phyloP scores from a whole-genome alignment of 2,888 invertebrate species.

The Diogma glabrata region DNA sequence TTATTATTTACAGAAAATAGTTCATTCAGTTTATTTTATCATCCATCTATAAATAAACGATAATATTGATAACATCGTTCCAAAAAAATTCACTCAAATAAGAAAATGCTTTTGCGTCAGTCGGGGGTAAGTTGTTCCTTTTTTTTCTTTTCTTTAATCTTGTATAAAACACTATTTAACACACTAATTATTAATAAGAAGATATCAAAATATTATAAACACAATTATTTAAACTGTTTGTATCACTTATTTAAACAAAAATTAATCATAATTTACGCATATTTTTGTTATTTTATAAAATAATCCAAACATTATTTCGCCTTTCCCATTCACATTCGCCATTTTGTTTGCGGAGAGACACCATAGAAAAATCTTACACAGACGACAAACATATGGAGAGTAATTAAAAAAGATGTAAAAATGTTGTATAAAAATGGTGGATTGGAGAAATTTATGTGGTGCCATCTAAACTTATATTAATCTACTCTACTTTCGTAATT shows the following conservation, averaged over 20 bases:
- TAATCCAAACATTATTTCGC: conserved; percentile 38
- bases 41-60: too few species aligned
- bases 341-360: conserved; percentile 42
- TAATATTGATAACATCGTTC: conserved; percentile 6
- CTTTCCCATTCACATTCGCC: conserved; percentile 55
- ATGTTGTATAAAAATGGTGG: too few species aligned
- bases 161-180: background rate
- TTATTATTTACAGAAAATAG: too few species aligned
- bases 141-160: conserved; percentile 8
- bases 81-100: conserved; percentile 8
- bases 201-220: background rate
- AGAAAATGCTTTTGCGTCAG: conserved; percentile 7
- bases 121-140: conserved; percentile 8
- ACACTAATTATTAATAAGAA: background rate
- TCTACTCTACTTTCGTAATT: too few species aligned
- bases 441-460: too few species aligned
- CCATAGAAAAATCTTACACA: conserved; percentile 3
- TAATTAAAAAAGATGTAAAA: too few species aligned
- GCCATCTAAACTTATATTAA: too few species aligned
- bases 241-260: background rate
- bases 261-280: conserved; percentile 1
- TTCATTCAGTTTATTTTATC: too few species aligned
- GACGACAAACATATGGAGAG: background rate
- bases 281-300: conserved; percentile 9
- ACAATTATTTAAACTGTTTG: background rate